A percentile compares a stretch with the other conserved stretches of the same genome.
These are phyloP conservation scores for Ectropis crepuscularia DNA, from an alignment of 2,888 invertebrate genomes.

Conservation along the genomic window DNA sequence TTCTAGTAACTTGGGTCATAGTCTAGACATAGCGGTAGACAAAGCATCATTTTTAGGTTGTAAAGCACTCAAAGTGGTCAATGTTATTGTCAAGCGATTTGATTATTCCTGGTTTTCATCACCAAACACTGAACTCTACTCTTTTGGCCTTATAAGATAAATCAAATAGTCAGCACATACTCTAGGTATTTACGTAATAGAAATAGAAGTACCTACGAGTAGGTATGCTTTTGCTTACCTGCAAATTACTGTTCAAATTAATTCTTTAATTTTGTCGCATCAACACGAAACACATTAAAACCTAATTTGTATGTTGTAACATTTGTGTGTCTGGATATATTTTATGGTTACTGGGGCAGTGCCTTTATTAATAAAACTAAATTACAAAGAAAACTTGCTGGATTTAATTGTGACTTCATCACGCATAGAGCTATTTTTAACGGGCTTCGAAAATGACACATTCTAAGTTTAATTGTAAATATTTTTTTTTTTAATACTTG, in stretches of 20 bases:
- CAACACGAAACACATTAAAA: not conserved
- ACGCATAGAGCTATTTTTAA: too few species aligned
- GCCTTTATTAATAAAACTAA: too few species aligned
- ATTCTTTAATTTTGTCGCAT: slow-evolving; percentile 1
- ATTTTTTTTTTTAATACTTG: too few species aligned
- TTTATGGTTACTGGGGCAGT: not conserved
- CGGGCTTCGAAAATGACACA: too few species aligned
- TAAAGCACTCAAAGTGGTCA: slow-evolving; percentile 31
- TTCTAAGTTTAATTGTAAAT: too few species aligned
- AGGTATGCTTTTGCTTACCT: slow-evolving; percentile 10
- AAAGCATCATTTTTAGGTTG: slow-evolving; percentile 21
- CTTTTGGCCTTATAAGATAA: too few species aligned
- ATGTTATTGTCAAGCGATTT: slow-evolving; percentile 17
- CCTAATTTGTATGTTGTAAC: slow-evolving; percentile 8
- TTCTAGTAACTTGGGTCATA: slow-evolving; percentile 11
- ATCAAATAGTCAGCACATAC: too few species aligned
- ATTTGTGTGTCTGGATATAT: slow-evolving; percentile 6
- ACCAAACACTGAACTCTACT: too few species aligned
- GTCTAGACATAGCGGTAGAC: slow-evolving; percentile 17
- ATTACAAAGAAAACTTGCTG: too few species aligned
- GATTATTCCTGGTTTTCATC: slow-evolving; percentile 33
- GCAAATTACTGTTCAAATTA: not conserved
- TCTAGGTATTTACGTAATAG: too few species aligned
- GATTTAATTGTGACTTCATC: too few species aligned
- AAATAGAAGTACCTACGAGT: too few species aligned